These are phyloP conservation scores for Acanthurus leucopareius DNA, from an alignment of 2,797 vertebrate genomes.

Conservation along the genomic window DNA sequence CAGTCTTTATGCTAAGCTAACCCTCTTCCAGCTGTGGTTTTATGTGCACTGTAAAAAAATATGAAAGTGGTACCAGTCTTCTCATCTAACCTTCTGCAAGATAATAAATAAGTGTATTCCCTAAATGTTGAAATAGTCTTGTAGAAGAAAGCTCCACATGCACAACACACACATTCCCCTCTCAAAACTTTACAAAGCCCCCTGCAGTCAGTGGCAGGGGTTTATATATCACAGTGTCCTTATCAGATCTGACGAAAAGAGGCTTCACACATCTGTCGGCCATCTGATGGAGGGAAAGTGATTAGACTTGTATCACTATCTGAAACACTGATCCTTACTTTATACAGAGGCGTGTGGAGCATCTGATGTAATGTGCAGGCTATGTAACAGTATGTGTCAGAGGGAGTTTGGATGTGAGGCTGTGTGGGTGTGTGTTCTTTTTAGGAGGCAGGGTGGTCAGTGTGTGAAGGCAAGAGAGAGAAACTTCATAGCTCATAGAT, in stretches of 20 bases:
- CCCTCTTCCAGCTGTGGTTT: not conserved
- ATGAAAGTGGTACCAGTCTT: not conserved
- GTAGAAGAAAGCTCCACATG: not conserved
- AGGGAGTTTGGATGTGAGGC: slow-evolving; percentile 11
- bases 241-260: slow-evolving; percentile 25
- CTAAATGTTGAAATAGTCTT: not conserved
- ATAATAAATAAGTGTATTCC: not conserved
- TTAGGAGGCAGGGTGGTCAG: slow-evolving; percentile 19
- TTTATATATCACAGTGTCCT: slow-evolving; percentile 8
- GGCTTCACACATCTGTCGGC: slow-evolving; percentile 37
- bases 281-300: slow-evolving; percentile 37
- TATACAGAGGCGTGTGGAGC: slow-evolving; percentile 20
- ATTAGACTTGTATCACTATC: slow-evolving; percentile 28
- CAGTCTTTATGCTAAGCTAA: not conserved
- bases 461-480: slow-evolving; percentile 25
- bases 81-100: not conserved
- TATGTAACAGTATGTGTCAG: slow-evolving; percentile 16
- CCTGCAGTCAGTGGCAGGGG: slow-evolving; percentile 4
- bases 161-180: not conserved
- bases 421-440: slow-evolving; percentile 22
- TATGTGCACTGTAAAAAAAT: not conserved
- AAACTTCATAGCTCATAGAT: slow-evolving; percentile 60
- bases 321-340: slow-evolving; percentile 12
- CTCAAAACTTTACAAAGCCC: not conserved
- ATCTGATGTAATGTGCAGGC: slow-evolving; percentile 6